Evolutionary conservation across 2,113 vertebrate genomes (phyloP).

Genomic region (Suncus etruscus): DNA sequence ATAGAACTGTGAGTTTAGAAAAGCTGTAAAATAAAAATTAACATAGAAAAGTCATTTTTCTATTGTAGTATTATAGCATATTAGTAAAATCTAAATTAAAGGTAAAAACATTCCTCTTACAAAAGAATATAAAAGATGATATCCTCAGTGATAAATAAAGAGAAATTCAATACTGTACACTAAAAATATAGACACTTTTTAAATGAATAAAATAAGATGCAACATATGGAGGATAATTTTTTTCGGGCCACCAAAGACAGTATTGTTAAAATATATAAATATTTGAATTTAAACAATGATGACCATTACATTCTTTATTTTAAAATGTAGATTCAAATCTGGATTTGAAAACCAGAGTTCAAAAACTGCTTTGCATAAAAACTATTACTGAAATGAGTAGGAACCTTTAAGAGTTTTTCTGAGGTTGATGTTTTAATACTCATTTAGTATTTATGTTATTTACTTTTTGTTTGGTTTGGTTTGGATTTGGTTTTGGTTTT

Average conservation of each 20-base stretch:
- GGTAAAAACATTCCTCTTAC: not conserved
- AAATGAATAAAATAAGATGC: not conserved
- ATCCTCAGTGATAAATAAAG: not conserved
- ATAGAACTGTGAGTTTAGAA: not conserved
- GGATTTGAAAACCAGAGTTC: slow-evolving; percentile 51
- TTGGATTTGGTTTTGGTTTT: too few relatives aligned
- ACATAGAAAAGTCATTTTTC: not conserved
- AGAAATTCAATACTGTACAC: not conserved
- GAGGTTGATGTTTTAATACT: slow-evolving; percentile 6
- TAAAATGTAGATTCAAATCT: slow-evolving; percentile 50
- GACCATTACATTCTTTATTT: slow-evolving; percentile 19
- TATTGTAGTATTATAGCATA: too few relatives aligned
- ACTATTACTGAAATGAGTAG: slow-evolving; percentile 41
- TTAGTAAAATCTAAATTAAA: too few relatives aligned
- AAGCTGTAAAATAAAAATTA: not conserved
- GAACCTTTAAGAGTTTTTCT: slow-evolving; percentile 52
- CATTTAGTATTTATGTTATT: too few relatives aligned
- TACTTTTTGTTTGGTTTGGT: too few relatives aligned
- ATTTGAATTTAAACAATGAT: slow-evolving; percentile 24
- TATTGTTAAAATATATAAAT: not conserved
- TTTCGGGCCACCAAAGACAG: not conserved
- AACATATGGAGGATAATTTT: not conserved
- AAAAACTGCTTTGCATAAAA: slow-evolving; percentile 52
- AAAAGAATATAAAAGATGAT: not conserved
- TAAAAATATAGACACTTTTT: not conserved